Percentiles rank a stretch among this genome's conserved stretches.
These are phyloP conservation scores for Lacerta bilineata DNA, from an alignment of 2,797 vertebrate genomes.

Conservation along the genomic window DNA sequence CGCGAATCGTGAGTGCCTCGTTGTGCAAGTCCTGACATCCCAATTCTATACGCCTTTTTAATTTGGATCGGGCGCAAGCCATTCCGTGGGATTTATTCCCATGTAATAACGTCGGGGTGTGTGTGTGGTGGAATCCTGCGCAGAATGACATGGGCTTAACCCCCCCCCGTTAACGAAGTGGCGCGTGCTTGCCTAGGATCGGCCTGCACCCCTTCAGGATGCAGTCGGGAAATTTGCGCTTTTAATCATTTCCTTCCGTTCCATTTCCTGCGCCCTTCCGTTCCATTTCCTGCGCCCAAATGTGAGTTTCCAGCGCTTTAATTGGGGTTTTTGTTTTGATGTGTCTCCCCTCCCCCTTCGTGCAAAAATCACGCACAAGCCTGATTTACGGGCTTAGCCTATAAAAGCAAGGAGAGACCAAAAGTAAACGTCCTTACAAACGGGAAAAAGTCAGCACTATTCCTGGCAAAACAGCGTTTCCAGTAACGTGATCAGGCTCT, in stretches of 20 bases:
- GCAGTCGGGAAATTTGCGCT: not conserved
- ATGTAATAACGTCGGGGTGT: not conserved
- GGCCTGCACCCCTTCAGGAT: not conserved
- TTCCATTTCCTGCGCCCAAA: too few relatives aligned
- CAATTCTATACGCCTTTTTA: not conserved
- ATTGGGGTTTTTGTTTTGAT: not conserved
- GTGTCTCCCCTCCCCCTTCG: too few relatives aligned
- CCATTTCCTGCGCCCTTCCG: not conserved
- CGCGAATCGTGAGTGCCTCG: not conserved
- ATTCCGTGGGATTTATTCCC: not conserved
- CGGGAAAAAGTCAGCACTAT: conserved; percentile 34
- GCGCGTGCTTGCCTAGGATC: not conserved
- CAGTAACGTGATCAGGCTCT: conserved; percentile 73
- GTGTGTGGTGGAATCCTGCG: not conserved
- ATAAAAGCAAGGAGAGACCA: not conserved
- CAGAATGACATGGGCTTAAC: not conserved
- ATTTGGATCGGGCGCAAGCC: not conserved
- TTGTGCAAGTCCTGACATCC: not conserved
- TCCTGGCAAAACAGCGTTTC: conserved; percentile 69
- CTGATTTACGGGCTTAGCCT: not conserved
- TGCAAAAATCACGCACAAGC: not conserved
- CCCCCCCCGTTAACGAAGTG: not conserved
- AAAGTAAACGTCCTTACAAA: not conserved
- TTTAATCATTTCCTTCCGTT: not conserved
- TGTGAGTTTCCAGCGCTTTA: not conserved